Evolutionary conservation across 2,888 invertebrate species (phyloP).

Genomic region (Idaea aversata): DNA sequence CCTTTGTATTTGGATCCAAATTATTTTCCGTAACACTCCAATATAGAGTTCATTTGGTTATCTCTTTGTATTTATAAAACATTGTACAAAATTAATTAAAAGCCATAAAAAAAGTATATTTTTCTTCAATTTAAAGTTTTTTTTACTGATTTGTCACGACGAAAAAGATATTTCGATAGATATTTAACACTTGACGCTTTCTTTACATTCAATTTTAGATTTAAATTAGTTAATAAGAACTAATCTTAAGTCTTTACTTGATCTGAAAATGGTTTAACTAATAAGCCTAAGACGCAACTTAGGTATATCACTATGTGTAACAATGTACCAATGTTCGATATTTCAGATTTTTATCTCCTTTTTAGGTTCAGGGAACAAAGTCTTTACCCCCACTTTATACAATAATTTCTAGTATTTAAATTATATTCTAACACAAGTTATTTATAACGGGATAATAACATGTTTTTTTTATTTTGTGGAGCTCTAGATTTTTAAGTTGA

Average conservation of each 20-base stretch:
- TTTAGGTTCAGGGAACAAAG: conserved; percentile 1
- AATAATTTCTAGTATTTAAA: neutral
- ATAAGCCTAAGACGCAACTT: neutral
- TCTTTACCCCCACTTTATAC: neutral
- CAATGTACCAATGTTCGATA: neutral
- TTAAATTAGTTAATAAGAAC: neutral
- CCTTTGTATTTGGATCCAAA: too few species aligned
- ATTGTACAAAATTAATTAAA: too few species aligned
- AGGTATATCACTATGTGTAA: neutral
- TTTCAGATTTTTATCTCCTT: neutral
- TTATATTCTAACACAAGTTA: neutral
- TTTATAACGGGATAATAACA: too few species aligned
- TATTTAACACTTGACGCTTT: neutral
- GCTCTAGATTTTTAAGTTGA: too few species aligned
- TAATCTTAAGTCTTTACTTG: neutral
- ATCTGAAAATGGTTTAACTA: neutral
- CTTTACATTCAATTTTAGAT: neutral
- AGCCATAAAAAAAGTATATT: too few species aligned
- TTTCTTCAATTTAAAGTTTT: too few species aligned
- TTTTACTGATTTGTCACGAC: too few species aligned
- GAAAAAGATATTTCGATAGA: too few species aligned
- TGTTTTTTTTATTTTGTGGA: too few species aligned
- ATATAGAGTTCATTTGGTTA: too few species aligned
- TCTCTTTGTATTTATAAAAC: too few species aligned
- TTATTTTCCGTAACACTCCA: too few species aligned